Evolutionary conservation across 1,140 invertebrate genomes (phyloP).

Genomic region (Drosophila truncata): DNA sequence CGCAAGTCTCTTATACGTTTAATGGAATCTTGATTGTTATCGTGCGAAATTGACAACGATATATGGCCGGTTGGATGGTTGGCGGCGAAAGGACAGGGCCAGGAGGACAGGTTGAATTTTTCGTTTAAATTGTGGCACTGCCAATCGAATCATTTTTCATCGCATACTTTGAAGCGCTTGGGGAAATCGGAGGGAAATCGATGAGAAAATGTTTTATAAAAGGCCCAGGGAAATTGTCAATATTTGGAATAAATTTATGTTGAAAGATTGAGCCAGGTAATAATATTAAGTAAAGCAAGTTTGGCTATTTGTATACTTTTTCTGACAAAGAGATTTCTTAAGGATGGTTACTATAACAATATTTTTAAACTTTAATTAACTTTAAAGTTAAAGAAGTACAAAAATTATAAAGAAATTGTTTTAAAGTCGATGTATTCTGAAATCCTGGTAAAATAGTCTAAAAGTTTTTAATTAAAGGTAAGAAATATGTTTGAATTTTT

Average conservation of each 20-base stretch:
- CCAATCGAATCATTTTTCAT: constrained; percentile 26
- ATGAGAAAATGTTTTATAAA: constrained; percentile 3
- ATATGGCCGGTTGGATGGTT: constrained; percentile 36
- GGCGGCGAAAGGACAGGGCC: not conserved
- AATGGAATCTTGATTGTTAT: constrained; percentile 50
- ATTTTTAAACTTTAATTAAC: no score
- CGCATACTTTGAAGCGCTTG: constrained; percentile 20
- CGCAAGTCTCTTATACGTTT: constrained; percentile 38
- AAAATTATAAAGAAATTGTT: no score
- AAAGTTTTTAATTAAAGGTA: no score
- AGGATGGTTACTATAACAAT: no score
- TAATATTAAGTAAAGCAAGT: not conserved
- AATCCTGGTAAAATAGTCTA: no score
- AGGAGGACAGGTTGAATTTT: constrained; percentile 5
- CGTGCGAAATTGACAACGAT: constrained; percentile 45
- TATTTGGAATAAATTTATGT: constrained; percentile 5
- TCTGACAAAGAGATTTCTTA: no score
- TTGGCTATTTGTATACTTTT: not conserved
- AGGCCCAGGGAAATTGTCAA: not conserved
- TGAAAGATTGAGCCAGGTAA: not conserved
- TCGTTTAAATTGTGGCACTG: constrained; percentile 29
- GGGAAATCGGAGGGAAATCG: constrained; percentile 5
- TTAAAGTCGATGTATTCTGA: no score
- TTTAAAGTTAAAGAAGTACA: no score
- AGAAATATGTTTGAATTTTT: no score